Evolutionary conservation across 1,140 invertebrate genomes (phyloP).

Genomic region (Scaptodrosophila lebanonensis): DNA sequence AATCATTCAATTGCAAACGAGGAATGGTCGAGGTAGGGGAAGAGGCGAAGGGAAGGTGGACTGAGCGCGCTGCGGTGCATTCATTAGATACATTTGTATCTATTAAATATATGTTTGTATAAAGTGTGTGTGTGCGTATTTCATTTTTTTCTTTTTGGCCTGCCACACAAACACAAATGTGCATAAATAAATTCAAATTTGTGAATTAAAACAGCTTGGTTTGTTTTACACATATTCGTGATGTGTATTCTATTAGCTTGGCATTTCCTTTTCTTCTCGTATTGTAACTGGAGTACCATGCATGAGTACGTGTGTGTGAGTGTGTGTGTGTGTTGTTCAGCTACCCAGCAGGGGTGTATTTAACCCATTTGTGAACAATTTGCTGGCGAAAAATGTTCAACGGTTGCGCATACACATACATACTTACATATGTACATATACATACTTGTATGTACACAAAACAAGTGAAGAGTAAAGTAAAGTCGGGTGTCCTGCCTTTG

Average conservation of each 20-base stretch:
- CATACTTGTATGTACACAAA: too few relatives aligned
- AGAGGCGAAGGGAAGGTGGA: constrained; percentile 4
- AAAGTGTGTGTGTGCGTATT: too few relatives aligned
- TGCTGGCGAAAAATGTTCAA: constrained; percentile 26
- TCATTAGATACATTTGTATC: constrained; percentile 57
- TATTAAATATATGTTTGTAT: constrained; percentile 43
- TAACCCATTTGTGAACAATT: constrained; percentile 9
- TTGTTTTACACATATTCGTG: constrained; percentile 9
- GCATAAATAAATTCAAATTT: constrained; percentile 55
- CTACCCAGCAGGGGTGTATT: constrained; percentile 10
- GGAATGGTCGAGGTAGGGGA: too few relatives aligned
- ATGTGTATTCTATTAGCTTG: constrained; percentile 25
- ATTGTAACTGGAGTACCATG: constrained; percentile 53
- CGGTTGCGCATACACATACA: constrained; percentile 19
- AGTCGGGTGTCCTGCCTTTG: too few relatives aligned
- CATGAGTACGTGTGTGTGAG: constrained; percentile 3
- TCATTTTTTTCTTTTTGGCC: constrained; percentile 32
- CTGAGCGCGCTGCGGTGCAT: constrained; percentile 36
- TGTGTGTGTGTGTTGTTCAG: constrained; percentile 14
- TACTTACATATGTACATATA: too few relatives aligned
- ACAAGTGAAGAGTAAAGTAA: too few relatives aligned
- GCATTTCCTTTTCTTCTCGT: constrained; percentile 56
- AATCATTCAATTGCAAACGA: constrained; percentile 31
- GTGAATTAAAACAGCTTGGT: constrained; percentile 46
- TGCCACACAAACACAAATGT: constrained; percentile 9